Conservation (phyloP, 1,140 invertebrate species). For the Agrypnia vestita region DNA sequence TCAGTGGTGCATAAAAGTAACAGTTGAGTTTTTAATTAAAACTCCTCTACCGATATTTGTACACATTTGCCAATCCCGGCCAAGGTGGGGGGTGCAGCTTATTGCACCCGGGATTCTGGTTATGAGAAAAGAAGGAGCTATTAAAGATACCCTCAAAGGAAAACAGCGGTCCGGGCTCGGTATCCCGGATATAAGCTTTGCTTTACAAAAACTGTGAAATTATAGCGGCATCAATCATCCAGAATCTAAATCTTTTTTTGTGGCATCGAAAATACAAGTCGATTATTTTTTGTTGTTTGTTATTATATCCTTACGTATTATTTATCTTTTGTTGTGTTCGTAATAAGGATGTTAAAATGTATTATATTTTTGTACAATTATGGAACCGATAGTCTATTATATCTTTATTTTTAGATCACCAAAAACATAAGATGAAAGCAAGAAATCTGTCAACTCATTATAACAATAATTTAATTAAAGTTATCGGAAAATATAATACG, state of each 20-base stretch:
- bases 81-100: slow-evolving; percentile 10
- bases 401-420: not conserved
- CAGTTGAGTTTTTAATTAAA: slow-evolving; percentile 19
- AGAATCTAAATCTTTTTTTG: slow-evolving; percentile 30
- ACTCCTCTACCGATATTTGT: slow-evolving; percentile 3
- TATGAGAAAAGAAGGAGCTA: slow-evolving; percentile 39
- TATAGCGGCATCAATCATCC: slow-evolving; percentile 38
- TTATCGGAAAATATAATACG: not conserved
- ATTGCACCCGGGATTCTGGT: slow-evolving; percentile 30
- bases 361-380: not conserved
- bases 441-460: too few species aligned
- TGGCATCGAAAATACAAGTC: not conserved
- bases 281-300: not conserved
- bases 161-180: not conserved
- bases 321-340: not conserved
- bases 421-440: too few species aligned
- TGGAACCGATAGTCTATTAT: not conserved
- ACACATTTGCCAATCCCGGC: not conserved
- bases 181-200: slow-evolving; percentile 36
- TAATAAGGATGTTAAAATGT: not conserved
- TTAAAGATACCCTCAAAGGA: slow-evolving; percentile 36
- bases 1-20: too few species aligned
- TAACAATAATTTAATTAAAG: too few species aligned
- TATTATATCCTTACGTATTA: not conserved
- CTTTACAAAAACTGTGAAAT: slow-evolving; percentile 44